These are phyloP conservation scores for Anguilla marmorata DNA, from an alignment of 2,797 vertebrate species.

Conservation along the genomic window DNA sequence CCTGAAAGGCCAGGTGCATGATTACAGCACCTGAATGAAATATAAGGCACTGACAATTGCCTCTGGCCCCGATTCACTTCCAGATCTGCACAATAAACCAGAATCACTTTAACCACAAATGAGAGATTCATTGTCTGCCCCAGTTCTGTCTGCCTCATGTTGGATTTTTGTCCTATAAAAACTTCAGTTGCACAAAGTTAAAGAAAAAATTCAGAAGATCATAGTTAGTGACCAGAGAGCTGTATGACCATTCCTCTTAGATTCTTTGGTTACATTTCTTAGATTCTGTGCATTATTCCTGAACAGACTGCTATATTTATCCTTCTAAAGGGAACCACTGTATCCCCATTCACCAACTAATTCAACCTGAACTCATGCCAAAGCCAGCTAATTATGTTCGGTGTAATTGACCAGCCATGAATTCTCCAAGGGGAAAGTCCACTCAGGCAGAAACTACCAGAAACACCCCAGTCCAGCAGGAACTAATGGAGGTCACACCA, in stretches of 20 bases:
- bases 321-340: conserved; percentile 47
- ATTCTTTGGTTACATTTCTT: neutral
- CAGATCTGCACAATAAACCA: neutral
- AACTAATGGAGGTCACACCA: conserved; percentile 51
- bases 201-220: neutral
- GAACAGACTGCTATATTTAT: conserved; percentile 32
- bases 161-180: neutral
- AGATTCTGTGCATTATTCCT: conserved; percentile 11
- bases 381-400: conserved; percentile 61
- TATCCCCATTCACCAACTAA: conserved; percentile 44
- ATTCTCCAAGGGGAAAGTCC: conserved; percentile 52
- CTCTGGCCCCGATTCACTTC: neutral
- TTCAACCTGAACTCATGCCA: conserved; percentile 46
- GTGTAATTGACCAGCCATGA: conserved; percentile 58
- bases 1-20: neutral
- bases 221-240: neutral
- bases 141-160: conserved; percentile 7
- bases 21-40: neutral
- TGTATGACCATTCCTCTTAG: neutral
- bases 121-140: neutral
- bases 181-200: neutral
- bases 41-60: neutral
- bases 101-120: neutral
- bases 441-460: conserved; percentile 54
- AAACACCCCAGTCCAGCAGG: conserved; percentile 48